These are phyloP conservation scores for Tokudaia muenninki DNA, from an alignment of 2,797 vertebrate genomes.

Conservation along the genomic window DNA sequence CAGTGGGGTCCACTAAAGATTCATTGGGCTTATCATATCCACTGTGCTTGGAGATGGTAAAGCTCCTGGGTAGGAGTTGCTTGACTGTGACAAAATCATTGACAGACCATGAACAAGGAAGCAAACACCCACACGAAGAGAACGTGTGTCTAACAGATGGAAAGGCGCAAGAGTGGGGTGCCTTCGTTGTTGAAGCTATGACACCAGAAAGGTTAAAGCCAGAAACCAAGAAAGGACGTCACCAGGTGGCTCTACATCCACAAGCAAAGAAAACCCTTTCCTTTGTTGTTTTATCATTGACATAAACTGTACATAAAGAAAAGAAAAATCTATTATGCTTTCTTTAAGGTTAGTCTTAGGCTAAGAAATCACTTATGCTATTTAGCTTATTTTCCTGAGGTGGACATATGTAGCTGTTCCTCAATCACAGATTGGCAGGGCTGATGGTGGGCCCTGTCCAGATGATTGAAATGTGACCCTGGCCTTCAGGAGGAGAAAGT, in stretches of 20 bases:
- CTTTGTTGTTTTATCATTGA: not conserved
- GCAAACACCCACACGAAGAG: not conserved
- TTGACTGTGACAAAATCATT: constrained; percentile 54
- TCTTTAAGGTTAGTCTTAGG: constrained; percentile 1
- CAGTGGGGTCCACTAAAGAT: constrained; percentile 35
- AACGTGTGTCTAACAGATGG: not conserved
- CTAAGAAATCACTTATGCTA: constrained; percentile 1
- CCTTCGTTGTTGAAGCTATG: not conserved
- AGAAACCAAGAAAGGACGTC: not conserved
- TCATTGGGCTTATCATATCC: constrained; percentile 31
- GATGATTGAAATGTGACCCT: not conserved
- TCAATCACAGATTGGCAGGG: not conserved
- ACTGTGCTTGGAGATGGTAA: constrained; percentile 59
- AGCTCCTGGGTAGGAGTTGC: constrained; percentile 36
- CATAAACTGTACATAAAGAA: constrained; percentile 10
- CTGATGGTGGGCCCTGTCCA: not conserved
- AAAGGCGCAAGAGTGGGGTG: not conserved
- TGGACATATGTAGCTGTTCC: not conserved
- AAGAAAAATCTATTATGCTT: not conserved
- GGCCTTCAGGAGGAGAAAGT: not conserved
- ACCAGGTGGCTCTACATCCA: not conserved
- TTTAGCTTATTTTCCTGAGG: constrained; percentile 12
- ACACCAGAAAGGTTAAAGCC: constrained; percentile 15
- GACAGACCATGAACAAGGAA: not conserved
- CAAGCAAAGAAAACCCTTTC: constrained; percentile 18